phyloP scores from a whole-genome alignment of 2,113 vertebrate species.

The Neopipo cinnamomea region DNA sequence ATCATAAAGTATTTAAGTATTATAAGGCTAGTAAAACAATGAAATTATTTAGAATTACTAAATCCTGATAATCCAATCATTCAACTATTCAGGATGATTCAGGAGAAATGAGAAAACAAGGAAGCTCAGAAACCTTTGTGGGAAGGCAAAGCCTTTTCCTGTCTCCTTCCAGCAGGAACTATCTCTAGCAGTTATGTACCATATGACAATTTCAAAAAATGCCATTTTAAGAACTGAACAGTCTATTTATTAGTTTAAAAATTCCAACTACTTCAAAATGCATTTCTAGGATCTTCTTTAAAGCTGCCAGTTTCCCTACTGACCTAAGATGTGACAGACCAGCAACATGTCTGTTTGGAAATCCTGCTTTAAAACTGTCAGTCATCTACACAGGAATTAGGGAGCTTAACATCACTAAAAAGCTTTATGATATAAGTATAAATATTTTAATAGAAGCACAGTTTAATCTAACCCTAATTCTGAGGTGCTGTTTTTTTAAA shows the following conservation, averaged over 20 bases:
- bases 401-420: not conserved
- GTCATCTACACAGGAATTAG: not conserved
- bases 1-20: not conserved
- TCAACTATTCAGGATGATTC: not conserved
- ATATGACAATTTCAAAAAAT: not conserved
- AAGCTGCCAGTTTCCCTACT: not conserved
- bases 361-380: slow-evolving; percentile 12
- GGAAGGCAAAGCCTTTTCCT: not conserved
- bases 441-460: not conserved
- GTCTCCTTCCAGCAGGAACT: not conserved
- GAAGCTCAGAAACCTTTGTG: not conserved
- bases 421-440: not conserved
- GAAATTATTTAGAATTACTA: not conserved
- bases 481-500: not conserved
- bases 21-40: not conserved
- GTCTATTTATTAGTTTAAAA: not conserved
- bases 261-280: not conserved
- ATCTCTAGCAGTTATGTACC: not conserved
- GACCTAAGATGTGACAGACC: not conserved
- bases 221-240: not conserved
- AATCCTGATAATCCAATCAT: not conserved
- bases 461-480: slow-evolving; percentile 1
- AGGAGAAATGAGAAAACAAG: not conserved
- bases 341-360: not conserved
- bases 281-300: not conserved